Base-by-base conservation (phyloP, 2,797 vertebrate species). In the Gouania willdenowi region DNA sequence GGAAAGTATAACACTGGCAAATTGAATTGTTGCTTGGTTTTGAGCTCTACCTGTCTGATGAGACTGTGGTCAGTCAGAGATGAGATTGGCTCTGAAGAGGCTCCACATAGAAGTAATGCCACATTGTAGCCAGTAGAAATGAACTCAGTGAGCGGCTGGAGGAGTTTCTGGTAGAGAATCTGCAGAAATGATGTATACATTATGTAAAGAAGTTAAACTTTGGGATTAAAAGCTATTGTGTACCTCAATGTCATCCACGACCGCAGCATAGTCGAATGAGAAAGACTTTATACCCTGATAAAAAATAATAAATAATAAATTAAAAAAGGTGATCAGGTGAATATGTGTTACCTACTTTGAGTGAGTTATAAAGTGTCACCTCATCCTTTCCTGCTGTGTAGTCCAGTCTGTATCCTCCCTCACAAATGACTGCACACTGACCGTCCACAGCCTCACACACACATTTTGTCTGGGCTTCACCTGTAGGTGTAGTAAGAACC, bases 191-290 rank as follows among this genome's bases (percentile, higher is more conserved):
- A 6, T 17, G 2, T 3, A 20, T 11, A 22, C 14, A 46, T 6
- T 3, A 4, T 20, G 4, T 12, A 8, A 8, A 31, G 8, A 16
- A 3, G 3, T 18, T 19, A 18, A 5, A 27, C 11, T 26, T 31
- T n/a, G 6, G n/a, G 15, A 39, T 37, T 30, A n/a, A 31, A 25
- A 46, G 10, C 6, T 1, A 1, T 8, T 38, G 17, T 2, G 6
- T 89, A 93, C 93, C 90, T 93, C 83, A 26, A 84, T 73, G 36
- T 68, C 57, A 2, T 87, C 85, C 40, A 71, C 25, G 30, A 26
- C 53, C 54, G 90, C 88, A 8, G 89, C 45, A 3, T 67, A 79
- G 57, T 93, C 88, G 0, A 91, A 90, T 1, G 60, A 51, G 63
- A 82, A 91, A 41, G 61, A 54, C 13, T 45, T 57, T 18, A 20